Conservation (phyloP, 2,797 vertebrate species). For the Takifugu ocellatus region DNA sequence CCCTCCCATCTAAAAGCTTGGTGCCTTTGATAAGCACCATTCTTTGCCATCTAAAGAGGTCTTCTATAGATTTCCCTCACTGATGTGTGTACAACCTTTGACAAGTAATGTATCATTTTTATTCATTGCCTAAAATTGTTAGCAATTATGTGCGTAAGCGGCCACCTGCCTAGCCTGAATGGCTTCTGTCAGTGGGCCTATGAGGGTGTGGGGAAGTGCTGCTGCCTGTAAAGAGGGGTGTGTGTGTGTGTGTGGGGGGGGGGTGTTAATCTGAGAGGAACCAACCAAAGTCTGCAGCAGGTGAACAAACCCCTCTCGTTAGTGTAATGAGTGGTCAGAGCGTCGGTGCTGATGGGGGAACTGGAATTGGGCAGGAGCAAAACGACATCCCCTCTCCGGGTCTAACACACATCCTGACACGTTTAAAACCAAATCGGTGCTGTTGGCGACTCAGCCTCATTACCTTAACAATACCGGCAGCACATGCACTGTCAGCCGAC, state of each 20-base stretch:
- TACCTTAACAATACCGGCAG: constrained; percentile 58
- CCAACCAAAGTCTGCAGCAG: constrained; percentile 85
- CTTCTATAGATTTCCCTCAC: constrained; percentile 99
- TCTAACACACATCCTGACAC: constrained; percentile 42
- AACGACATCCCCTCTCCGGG: constrained; percentile 61
- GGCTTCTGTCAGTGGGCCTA: constrained; percentile 91
- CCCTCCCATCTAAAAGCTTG: constrained; percentile 76
- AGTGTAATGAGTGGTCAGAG: constrained; percentile 98
- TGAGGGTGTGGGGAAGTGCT: constrained; percentile 82
- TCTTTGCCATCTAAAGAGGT: constrained; percentile 97
- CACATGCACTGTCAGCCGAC: constrained; percentile 36
- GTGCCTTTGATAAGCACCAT: constrained; percentile 95
- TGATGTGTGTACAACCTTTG: constrained; percentile 99
- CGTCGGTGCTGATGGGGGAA: constrained; percentile 54
- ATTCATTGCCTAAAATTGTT: constrained; percentile 99
- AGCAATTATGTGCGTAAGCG: constrained; percentile 99
- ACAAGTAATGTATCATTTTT: constrained; percentile 99
- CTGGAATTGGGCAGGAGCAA: constrained; percentile 74
- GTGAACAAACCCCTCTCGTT: constrained; percentile 99
- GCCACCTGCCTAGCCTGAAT: constrained; percentile 99
- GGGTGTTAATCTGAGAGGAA: constrained; percentile 79
- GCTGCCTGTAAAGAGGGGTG: constrained; percentile 38
- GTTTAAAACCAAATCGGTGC: constrained; percentile 52
- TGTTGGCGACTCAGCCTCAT: constrained; percentile 53
- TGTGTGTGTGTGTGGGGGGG: constrained; percentile 10